Evolutionary conservation across 2,113 vertebrate genomes (phyloP), one percentile per base, ranked within the genome.

Genomic region (Carollia perspicillata): DNA sequence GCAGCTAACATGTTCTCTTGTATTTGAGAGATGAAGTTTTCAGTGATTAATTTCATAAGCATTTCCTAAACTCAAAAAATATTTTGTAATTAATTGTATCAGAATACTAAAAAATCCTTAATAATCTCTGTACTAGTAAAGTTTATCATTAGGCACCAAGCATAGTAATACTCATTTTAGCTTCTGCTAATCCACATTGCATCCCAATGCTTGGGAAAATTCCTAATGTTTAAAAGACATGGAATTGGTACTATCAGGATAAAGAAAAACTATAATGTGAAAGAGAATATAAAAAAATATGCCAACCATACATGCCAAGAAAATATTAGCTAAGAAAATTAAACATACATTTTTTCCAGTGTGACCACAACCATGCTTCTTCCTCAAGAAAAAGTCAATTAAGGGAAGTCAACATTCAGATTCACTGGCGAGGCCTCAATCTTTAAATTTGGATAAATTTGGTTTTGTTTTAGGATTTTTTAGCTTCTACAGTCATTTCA

Each of bases 31-130:
- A 68, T 47, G 7, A 85, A 49, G 30, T 92, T 69, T 80, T 90
- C 71, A 85, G 23, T 90, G 51, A 92, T 97, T n/a, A 74, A 93
- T 94, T 93, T 87, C 26, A 80, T 95, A 89, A 80, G 44, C 3
- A 40, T 95, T 84, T 78, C 30, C 65, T 63, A 96, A 68, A 72
- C 17, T 92, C 77, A 85, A 90, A 90, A 93, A 74, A 6, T 74
- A 81, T 55, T 90, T 93, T 68, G 12, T 71, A 71, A 10, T 78
- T 75, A 79, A 35, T 69, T 96, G 3, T 35, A 87, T 87, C 42
- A 92, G 30, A 88, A 63, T 80, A 68, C 49, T 78, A 44, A 92
- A 87, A 84, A 74, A 37, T 72, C 26, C 40, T 81, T 89, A 91
- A 12, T 79, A 80, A 51, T 74, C 14, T 60, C 16, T 55, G 3